These are phyloP conservation scores for Drosophila niveifrons DNA, from an alignment of 2,888 invertebrate species.

Conservation along the genomic window DNA sequence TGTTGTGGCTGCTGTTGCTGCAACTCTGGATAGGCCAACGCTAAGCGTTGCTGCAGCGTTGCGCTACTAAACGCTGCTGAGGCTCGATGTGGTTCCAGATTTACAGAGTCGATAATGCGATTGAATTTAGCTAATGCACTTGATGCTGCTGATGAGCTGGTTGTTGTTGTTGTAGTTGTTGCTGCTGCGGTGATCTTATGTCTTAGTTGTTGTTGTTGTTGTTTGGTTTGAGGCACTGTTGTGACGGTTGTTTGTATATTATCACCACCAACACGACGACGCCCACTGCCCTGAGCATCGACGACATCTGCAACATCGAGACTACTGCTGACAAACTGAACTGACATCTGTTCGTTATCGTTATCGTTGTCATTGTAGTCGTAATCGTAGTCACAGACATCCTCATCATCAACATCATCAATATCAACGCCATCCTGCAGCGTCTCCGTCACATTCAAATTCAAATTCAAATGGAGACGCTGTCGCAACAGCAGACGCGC, in stretches of 20 bases:
- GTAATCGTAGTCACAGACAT: constrained; percentile 68
- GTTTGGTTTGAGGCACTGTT: constrained; percentile 83
- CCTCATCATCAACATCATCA: constrained; percentile 78
- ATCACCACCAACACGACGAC: constrained; percentile 74
- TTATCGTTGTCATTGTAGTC: constrained; percentile 51
- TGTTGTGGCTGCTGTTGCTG: constrained; percentile 61
- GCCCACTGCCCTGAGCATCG: constrained; percentile 69
- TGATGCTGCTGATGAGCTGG: constrained; percentile 77
- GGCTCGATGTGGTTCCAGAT: constrained; percentile 74
- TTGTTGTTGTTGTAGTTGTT: constrained; percentile 66
- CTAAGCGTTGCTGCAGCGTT: constrained; percentile 74
- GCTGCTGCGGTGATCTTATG: constrained; percentile 77
- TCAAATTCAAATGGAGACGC: constrained; percentile 82
- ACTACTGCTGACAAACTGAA: constrained; percentile 32
- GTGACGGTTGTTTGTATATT: constrained; percentile 84
- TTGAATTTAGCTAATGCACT: constrained; percentile 86
- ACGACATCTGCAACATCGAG: constrained; percentile 42
- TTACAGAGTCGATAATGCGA: constrained; percentile 84
- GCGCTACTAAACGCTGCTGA: constrained; percentile 68
- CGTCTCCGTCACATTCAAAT: constrained; percentile 77
- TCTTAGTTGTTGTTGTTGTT: constrained; percentile 73
- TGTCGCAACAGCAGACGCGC: constrained; percentile 81
- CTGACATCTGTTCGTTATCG: constrained; percentile 42
- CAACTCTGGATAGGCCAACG: constrained; percentile 77
- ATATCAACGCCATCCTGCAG: constrained; percentile 78